phyloP scores from a whole-genome alignment of 2,888 invertebrate genomes.

The Athalia cordata region DNA sequence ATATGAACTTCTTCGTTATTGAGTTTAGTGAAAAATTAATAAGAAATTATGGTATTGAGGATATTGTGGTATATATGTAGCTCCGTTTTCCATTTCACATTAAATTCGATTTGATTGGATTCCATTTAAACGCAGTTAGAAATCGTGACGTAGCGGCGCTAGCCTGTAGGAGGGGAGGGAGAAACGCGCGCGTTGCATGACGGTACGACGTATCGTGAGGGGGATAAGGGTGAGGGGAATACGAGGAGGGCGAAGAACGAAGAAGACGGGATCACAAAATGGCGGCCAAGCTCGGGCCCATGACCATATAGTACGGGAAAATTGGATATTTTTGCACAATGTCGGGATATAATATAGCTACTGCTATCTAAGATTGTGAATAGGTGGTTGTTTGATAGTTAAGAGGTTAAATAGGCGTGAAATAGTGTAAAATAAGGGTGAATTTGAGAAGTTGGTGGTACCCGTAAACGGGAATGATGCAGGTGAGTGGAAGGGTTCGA shows the following conservation, averaged over 20 bases:
- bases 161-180: constrained; percentile 10
- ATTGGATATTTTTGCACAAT: constrained; percentile 66
- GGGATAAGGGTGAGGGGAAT: constrained; percentile 51
- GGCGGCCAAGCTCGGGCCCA: constrained; percentile 68
- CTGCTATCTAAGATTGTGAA: constrained; percentile 57
- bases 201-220: constrained; percentile 53
- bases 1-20: no score
- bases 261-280: constrained; percentile 71
- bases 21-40: not conserved
- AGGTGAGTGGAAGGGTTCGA: constrained; percentile 70
- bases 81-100: not conserved
- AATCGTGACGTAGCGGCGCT: constrained; percentile 42
- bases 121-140: constrained; percentile 42
- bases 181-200: constrained; percentile 65
- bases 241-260: constrained; percentile 57
- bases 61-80: constrained; percentile 5
- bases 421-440: constrained; percentile 48
- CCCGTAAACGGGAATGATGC: constrained; percentile 72
- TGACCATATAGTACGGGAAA: constrained; percentile 70
- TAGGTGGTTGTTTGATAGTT: constrained; percentile 55
- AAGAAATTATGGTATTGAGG: not conserved
- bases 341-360: constrained; percentile 58
- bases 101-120: not conserved
- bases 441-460: constrained; percentile 59
- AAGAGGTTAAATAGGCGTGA: constrained; percentile 50